phyloP scores from a whole-genome alignment of 2,888 invertebrate genomes.

The Machimus rusticus region DNA sequence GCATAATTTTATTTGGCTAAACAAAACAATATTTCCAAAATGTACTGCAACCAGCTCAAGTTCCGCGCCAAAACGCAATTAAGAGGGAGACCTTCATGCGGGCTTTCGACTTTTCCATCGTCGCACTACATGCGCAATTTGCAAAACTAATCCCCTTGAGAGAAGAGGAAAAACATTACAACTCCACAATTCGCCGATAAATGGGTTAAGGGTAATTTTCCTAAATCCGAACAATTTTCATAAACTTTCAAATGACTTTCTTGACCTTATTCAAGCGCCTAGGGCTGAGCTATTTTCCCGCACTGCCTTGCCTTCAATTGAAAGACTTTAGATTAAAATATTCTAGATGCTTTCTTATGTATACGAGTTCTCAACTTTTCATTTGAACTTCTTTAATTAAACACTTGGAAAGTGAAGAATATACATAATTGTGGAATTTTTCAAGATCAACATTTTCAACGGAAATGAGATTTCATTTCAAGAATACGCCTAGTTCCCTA shows the following conservation, averaged over 20 bases:
- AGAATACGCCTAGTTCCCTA: neutral
- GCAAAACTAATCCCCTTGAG: neutral
- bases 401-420: slow-evolving; percentile 12
- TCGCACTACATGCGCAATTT: neutral
- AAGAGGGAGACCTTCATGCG: neutral
- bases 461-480: neutral
- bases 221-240: slow-evolving; percentile 6
- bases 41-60: neutral
- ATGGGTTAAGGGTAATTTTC: neutral
- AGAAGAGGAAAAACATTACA: slow-evolving; percentile 6
- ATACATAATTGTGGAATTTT: neutral
- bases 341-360: neutral
- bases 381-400: slow-evolving; percentile 28
- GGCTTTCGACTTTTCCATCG: neutral
- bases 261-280: slow-evolving; percentile 5
- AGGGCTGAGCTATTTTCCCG: neutral
- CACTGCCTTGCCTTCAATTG: neutral
- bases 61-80: neutral
- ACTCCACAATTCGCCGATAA: neutral
- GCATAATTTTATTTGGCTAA: neutral
- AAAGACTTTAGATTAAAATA: slow-evolving; percentile 27
- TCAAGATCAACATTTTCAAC: neutral
- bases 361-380: neutral
- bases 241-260: slow-evolving; percentile 21
- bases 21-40: neutral